Conservation (phyloP, 2,113 vertebrate genomes). For the Drymodes brunneopygia region DNA sequence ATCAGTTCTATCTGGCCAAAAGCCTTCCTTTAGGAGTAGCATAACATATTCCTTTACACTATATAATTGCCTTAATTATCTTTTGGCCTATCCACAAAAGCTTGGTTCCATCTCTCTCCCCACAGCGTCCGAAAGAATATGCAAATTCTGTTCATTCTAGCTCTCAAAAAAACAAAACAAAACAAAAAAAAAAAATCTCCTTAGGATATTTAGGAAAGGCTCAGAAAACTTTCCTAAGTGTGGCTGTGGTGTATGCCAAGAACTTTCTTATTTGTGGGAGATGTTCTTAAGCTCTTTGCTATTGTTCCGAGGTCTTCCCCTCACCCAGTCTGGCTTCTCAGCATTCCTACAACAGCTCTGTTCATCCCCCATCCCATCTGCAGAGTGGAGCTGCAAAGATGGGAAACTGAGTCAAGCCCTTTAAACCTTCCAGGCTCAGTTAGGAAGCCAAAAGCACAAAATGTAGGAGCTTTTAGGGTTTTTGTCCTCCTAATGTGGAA, state of each 20-base stretch:
- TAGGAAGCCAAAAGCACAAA: background rate
- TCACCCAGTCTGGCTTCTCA: background rate
- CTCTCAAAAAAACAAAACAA: background rate
- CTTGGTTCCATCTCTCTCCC: background rate
- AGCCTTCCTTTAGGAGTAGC: slow-evolving; percentile 12
- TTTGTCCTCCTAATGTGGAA: background rate
- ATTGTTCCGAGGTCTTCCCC: slow-evolving; percentile 37
- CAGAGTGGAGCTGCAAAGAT: background rate
- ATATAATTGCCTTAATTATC: slow-evolving; percentile 44
- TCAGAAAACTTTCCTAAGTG: background rate
- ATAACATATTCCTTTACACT: background rate
- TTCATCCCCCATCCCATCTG: background rate
- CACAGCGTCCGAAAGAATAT: background rate
- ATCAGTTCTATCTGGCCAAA: background rate
- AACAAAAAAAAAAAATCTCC: background rate
- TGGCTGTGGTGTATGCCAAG: background rate
- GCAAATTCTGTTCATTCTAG: background rate
- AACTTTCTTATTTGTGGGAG: slow-evolving; percentile 45
- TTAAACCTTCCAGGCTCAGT: background rate
- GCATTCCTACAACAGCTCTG: background rate
- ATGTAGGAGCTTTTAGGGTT: background rate
- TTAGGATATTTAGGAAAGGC: slow-evolving; percentile 24
- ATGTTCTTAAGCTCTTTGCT: slow-evolving; percentile 21
- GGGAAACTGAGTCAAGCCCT: background rate
- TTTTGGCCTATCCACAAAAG: slow-evolving; percentile 17